These are phyloP conservation scores for Hymenopus coronatus DNA, from an alignment of 2,888 invertebrate genomes.

Conservation along the genomic window DNA sequence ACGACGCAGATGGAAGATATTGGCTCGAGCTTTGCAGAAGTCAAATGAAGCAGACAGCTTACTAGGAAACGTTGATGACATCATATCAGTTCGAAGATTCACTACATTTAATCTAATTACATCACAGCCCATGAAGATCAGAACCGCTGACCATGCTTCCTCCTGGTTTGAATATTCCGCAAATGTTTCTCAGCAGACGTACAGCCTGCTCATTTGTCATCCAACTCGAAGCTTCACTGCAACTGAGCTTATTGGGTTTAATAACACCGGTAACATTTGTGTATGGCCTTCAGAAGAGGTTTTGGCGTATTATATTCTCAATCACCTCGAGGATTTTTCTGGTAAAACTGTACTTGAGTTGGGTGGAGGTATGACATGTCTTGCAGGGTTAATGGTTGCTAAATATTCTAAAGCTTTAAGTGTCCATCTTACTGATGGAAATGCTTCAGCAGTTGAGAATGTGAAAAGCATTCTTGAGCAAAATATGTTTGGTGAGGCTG, in stretches of 20 bases:
- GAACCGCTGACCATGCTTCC: constrained; percentile 19
- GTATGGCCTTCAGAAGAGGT: constrained; percentile 80
- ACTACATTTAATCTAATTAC: constrained; percentile 58
- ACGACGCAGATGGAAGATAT: constrained; percentile 65
- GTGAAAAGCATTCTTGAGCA: constrained; percentile 62
- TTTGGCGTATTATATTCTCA: constrained; percentile 64
- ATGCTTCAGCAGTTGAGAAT: constrained; percentile 71
- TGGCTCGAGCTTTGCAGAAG: constrained; percentile 59
- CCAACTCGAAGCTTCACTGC: constrained; percentile 62
- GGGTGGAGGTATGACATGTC: constrained; percentile 82
- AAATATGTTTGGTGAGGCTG: constrained; percentile 56
- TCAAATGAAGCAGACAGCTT: constrained; percentile 14
- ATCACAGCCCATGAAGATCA: constrained; percentile 43
- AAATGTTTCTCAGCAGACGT: constrained; percentile 50
- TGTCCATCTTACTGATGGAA: constrained; percentile 76
- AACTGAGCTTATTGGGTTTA: constrained; percentile 73
- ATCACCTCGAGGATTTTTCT: constrained; percentile 62
- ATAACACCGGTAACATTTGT: constrained; percentile 77
- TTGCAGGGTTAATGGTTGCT: constrained; percentile 71
- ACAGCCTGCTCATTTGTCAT: constrained; percentile 58
- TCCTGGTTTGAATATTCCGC: constrained; percentile 62
- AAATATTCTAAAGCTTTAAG: constrained; percentile 62
- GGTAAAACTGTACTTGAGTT: constrained; percentile 70
- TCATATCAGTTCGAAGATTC: constrained; percentile 57
- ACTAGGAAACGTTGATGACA: constrained; percentile 44